Evolutionary conservation across 64 coral and sea anemone species (phyloP).

Genomic region (Trachythela sp.): DNA sequence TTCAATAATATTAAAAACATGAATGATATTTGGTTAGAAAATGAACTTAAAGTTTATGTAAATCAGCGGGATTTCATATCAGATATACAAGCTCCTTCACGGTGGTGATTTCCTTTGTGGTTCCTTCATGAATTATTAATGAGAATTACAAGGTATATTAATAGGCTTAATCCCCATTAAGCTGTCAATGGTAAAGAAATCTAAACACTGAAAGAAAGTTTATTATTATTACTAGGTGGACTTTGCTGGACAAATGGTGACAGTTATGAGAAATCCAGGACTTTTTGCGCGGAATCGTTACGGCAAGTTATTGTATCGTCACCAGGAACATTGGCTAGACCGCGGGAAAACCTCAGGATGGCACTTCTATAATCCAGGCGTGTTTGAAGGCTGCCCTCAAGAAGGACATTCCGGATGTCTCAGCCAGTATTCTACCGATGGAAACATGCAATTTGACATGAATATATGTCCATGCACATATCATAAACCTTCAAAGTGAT

Average conservation of each 20-base stretch:
- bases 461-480: conserved; percentile 17
- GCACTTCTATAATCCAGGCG: conserved; percentile 64
- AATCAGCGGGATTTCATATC: no score
- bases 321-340: conserved; percentile 91
- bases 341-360: conserved; percentile 60
- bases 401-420: conserved; percentile 85
- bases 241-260: conserved; percentile 82
- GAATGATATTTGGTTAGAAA: no score
- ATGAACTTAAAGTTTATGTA: no score
- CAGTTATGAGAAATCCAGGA: conserved; percentile 86
- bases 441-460: conserved; percentile 73
- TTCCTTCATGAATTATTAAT: no score
- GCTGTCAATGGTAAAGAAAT: no score
- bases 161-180: no score
- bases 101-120: no score
- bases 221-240: conserved; percentile 25
- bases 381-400: conserved; percentile 50
- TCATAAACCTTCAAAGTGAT: neutral
- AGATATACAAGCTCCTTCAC: no score
- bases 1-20: no score
- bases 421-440: conserved; percentile 72
- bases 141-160: no score
- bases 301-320: conserved; percentile 60
- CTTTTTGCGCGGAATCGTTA: conserved; percentile 97
- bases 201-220: neutral